Base-by-base conservation (phyloP, 2,797 vertebrate genomes). In the Pantherophis vulpinus region DNA sequence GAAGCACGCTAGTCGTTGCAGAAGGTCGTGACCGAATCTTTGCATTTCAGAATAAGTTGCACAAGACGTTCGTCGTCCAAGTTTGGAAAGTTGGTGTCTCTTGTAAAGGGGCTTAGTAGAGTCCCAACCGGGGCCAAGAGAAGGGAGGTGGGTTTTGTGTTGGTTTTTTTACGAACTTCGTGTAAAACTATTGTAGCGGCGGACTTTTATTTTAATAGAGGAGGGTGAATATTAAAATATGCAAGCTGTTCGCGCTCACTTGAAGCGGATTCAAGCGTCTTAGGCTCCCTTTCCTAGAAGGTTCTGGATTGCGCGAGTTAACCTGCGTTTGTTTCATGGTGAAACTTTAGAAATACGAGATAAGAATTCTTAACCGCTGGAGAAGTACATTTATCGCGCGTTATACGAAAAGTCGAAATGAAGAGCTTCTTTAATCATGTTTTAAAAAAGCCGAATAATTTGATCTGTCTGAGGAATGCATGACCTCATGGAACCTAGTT, bases 401-500 rank as follows among this genome's bases (percentile, higher is more conserved):
- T 37, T 23, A 13, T 92, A 51, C 86, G 0, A 0, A 91, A 87
- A 88, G 54, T 55, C 60, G 92, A 87, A 61, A 92, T 42, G 87
- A 94, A 96, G 58, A 12, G 94, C 94, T 42, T 27, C 55, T 90
- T 94, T 47, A 90, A 56, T 42, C 93, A 20, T 94, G 87, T 23
- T 88, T 56, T 90, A 7, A 89, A 51, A 20, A 0, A 0, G 32
- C 90, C 96, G 87, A 94, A 90, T 91, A 92, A 93, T 93, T 4
- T 92, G 92, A 87, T 93, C 92, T 86, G 42, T 32, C 54, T 91
- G 89, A 74, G 93, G 96, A 97, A 95, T 96, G 95, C 96, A 93
- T 92, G 96, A 95, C 91, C 94, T 94, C 54, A 6, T 25, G 55
- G 95, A 97, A 96, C 90, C 93, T 96, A 90, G 56, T 94, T 94